Evolutionary conservation across 2,797 vertebrate genomes (phyloP), one percentile per base, ranked within the genome.

Genomic region (Anguilla anguilla): DNA sequence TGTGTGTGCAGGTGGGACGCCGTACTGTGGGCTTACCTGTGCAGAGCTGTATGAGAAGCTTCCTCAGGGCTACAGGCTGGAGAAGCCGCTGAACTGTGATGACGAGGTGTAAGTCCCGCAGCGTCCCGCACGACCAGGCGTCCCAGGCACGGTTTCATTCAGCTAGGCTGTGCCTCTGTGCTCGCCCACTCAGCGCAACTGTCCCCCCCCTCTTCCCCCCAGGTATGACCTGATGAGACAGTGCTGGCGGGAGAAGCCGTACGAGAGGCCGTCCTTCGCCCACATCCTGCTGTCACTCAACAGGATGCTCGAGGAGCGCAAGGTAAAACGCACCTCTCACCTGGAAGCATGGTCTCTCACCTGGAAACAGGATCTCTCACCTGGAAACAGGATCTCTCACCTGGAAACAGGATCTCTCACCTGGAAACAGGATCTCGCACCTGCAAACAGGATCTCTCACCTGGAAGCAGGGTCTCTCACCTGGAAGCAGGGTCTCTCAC

Each of bases 41-140:
- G 97, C 97, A 7, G 97, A 97, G 85, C 96, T 98, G 35, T 97
- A 97, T 0, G 97, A 97, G 93, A 97, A 98, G 91, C 93, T 98
- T 35, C 97, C 97, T 22, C 97, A 97, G 92, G 96, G 96, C 35
- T 97, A 97, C 93, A 94, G 97, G 88, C 94, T 98, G 90, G 97
- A 98, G 92, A 98, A 97, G 85, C 97, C 97, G 3, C 96, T 97
- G 28, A 98, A 97, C 92, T 97, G 97, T 89, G 97, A 97, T 0
- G 96, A 97, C 0, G 97, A 98, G 91, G 96, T 98, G 97, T 98
- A 96, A 96, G 97, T 90, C 31, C 59, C 19, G 9, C 69, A 72
- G 9, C n/a, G 3, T 31, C 25, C n/a, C 9, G 9, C 25, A 46
- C 4, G 5, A 6, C 43, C 43, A 46, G 43, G 43, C 43, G 43